Base-by-base conservation (phyloP, 2,113 vertebrate species). In the Zeus faber region DNA sequence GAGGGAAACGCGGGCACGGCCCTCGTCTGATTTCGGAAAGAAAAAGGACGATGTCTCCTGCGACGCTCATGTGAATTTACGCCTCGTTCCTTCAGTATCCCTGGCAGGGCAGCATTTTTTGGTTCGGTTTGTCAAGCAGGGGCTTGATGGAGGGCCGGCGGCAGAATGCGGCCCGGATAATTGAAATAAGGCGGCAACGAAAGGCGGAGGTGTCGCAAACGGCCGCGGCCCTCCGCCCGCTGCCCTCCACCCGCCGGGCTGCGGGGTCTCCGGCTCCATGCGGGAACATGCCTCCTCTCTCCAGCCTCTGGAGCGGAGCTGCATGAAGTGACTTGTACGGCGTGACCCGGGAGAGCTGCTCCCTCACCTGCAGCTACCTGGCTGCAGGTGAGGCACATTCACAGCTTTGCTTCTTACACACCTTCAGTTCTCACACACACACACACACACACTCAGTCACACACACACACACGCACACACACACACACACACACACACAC, bases 101-200 rank as follows among this genome's bases (percentile, higher is more conserved):
- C n/a, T n/a, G n/a, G n/a, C n/a, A n/a, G n/a, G n/a, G n/a, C 40
- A 47, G 50, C 50, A 23, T 16, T 49, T 35, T 60, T 23, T 46
- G n/a, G 24, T 18, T 56, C 47, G 20, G 5, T 51, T 58, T 52
- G 40, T 67, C 40, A 41, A 52, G 60, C 40, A 23, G 64, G 31
- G 65, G 52, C 68, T 73, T 54, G 58, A 77, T 45, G 56, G 62
- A 74, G 65, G 56, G 52, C 64, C 45, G n/a, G 57, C 65, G 35
- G 62, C 58, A 59, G 46, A 62, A 62, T 66, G 55, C 2, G 0
- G 40, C 18, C 47, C 56, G 54, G 49, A 65, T 58, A 54, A 53
- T 57, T 49, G 58, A 67, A 72, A 41, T 31, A 27, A 64, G 54
- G 11, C 9, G 27, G 31, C 58, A 51, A 65, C 62, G 18, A 20